Conservation (phyloP, 2,888 invertebrate species). For the Blastobasis adustella region DNA sequence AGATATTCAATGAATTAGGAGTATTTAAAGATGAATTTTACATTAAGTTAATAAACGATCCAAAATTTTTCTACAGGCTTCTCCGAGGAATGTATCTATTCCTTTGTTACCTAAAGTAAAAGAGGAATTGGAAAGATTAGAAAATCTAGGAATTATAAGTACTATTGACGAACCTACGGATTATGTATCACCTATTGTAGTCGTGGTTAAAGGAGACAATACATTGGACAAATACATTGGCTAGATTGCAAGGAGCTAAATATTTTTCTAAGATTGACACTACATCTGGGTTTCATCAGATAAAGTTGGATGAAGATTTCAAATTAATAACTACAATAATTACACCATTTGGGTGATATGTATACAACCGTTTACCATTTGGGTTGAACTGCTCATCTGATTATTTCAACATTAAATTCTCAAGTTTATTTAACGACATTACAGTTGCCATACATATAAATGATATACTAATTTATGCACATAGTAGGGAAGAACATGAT, state of each 20-base stretch:
- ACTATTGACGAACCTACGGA: background rate
- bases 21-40: background rate
- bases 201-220: background rate
- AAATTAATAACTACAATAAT: no score
- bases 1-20: no score
- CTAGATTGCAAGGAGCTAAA: background rate
- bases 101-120: background rate
- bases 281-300: background rate
- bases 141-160: no score
- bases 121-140: background rate
- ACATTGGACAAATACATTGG: background rate
- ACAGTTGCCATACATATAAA: background rate
- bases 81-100: background rate
- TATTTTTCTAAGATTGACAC: background rate
- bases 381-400: no score
- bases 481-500: background rate
- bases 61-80: background rate
- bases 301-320: no score
- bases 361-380: no score
- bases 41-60: background rate
- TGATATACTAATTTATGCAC: background rate
- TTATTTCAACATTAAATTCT: background rate
- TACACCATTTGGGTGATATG: no score
- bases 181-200: background rate
- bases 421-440: slow-evolving; percentile 1